A percentile compares a stretch with the other conserved stretches of the same genome.
phyloP scores from a whole-genome alignment of 2,797 vertebrate species.

The Sebastes aleutianus region DNA sequence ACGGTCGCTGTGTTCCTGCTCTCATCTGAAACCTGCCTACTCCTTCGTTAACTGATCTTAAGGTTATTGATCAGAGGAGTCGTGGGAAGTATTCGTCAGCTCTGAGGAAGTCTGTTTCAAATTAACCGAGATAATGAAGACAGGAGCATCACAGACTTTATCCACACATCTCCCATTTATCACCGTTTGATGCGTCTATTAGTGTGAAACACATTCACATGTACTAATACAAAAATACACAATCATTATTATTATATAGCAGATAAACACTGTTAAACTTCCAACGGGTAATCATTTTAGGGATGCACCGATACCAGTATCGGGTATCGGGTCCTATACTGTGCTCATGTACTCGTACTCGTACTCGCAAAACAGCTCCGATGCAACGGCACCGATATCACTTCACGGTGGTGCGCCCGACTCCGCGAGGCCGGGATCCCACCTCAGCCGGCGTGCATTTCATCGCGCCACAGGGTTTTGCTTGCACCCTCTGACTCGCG shows the following conservation, averaged over 20 bases:
- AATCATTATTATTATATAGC: too few relatives aligned
- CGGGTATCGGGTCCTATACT: too few relatives aligned
- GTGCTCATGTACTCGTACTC: too few relatives aligned
- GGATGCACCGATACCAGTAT: too few relatives aligned
- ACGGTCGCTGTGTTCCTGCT: neutral
- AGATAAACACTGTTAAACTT: neutral
- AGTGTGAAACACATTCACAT: neutral
- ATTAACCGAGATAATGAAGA: slow-evolving; percentile 18
- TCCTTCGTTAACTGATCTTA: slow-evolving; percentile 13
- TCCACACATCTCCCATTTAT: neutral
- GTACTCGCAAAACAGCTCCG: too few relatives aligned
- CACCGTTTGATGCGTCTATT: neutral
- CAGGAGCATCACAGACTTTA: neutral
- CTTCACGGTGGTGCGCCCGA: rapidly evolving
- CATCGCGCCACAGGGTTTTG: rapidly evolving
- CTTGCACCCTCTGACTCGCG: too few relatives aligned
- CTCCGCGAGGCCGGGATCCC: rapidly evolving
- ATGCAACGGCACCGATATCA: too few relatives aligned
- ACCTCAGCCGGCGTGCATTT: too few relatives aligned
- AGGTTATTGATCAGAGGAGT: slow-evolving; percentile 42
- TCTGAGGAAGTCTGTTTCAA: slow-evolving; percentile 7
- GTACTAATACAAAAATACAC: neutral
- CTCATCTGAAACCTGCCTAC: slow-evolving; percentile 2
- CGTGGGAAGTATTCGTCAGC: slow-evolving; percentile 35
- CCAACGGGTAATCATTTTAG: neutral